Percentiles rank a stretch among this genome's conserved stretches.
These are phyloP conservation scores for Oostethus manadensis DNA, from an alignment of 2,113 vertebrate genomes.

Conservation along the genomic window DNA sequence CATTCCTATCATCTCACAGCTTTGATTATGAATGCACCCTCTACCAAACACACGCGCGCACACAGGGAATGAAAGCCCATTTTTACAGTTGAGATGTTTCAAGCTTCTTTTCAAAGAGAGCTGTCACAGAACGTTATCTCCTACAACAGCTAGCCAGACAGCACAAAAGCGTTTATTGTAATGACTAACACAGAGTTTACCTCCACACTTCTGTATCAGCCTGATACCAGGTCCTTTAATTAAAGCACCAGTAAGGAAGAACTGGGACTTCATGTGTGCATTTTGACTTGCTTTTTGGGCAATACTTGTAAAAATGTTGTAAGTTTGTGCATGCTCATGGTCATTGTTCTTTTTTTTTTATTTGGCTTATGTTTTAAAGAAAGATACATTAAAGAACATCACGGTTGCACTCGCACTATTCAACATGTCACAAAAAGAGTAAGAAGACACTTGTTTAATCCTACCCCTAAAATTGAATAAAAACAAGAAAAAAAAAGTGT, in stretches of 20 bases:
- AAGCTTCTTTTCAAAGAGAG: conserved; percentile 35
- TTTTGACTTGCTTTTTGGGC: neutral
- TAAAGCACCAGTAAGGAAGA: neutral
- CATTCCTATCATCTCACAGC: conserved; percentile 50
- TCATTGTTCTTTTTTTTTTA: too few species aligned
- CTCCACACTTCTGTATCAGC: conserved; percentile 11
- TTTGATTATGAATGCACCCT: conserved; percentile 37
- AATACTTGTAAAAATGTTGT: too few species aligned
- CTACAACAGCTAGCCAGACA: conserved; percentile 30
- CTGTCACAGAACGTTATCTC: conserved; percentile 33
- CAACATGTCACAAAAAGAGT: too few species aligned
- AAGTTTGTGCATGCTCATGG: too few species aligned
- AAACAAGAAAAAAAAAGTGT: too few species aligned
- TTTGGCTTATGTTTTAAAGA: too few species aligned
- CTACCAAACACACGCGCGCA: neutral
- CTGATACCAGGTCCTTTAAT: neutral
- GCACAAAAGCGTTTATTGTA: conserved; percentile 37
- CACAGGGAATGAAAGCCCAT: conserved; percentile 10
- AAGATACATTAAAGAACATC: too few species aligned
- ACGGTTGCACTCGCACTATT: too few species aligned
- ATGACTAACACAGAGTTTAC: conserved; percentile 22
- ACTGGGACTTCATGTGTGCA: neutral
- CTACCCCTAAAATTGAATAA: too few species aligned
- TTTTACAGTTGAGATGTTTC: conserved; percentile 28
- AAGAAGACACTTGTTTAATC: too few species aligned